Percentiles rank a stretch among this genome's conserved stretches.
phyloP scores from a whole-genome alignment of 2,113 vertebrate species.

The Tapirus terrestris region DNA sequence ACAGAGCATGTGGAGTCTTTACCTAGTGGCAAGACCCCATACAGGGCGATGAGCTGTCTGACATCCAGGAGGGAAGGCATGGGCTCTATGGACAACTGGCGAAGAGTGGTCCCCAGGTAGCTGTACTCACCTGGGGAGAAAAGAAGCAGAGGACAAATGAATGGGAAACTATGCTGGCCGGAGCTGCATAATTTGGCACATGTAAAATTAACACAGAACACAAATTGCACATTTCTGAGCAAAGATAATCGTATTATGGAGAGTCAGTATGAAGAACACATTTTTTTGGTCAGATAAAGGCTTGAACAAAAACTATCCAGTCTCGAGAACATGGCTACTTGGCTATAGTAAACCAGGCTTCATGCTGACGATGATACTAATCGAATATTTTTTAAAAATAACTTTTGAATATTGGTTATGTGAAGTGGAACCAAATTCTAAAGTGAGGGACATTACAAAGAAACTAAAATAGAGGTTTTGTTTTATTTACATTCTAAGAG shows the following conservation, averaged over 20 bases:
- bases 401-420: not conserved
- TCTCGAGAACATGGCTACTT: rapidly evolving
- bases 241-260: rapidly evolving
- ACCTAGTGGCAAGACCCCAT: constrained; percentile 92
- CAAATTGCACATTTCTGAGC: rapidly evolving
- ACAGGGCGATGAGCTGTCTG: constrained; percentile 90
- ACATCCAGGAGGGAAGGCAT: constrained; percentile 90
- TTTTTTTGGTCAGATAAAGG: not conserved
- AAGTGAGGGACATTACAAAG: not conserved
- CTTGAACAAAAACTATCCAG: not conserved
- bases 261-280: rapidly evolving
- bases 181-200: rapidly evolving
- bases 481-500: not conserved
- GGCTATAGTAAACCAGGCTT: too few relatives aligned
- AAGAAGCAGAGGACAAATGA: not conserved
- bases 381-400: not conserved
- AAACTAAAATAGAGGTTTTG: not conserved
- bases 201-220: rapidly evolving
- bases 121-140: constrained; percentile 87
- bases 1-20: not conserved
- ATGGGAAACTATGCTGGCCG: rapidly evolving
- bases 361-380: rapidly evolving
- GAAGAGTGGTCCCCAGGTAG: constrained; percentile 87
- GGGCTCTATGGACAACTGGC: constrained; percentile 84
- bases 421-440: not conserved